These are phyloP conservation scores for Bos indicus DNA, from an alignment of 2,113 vertebrate genomes.

Conservation along the genomic window DNA sequence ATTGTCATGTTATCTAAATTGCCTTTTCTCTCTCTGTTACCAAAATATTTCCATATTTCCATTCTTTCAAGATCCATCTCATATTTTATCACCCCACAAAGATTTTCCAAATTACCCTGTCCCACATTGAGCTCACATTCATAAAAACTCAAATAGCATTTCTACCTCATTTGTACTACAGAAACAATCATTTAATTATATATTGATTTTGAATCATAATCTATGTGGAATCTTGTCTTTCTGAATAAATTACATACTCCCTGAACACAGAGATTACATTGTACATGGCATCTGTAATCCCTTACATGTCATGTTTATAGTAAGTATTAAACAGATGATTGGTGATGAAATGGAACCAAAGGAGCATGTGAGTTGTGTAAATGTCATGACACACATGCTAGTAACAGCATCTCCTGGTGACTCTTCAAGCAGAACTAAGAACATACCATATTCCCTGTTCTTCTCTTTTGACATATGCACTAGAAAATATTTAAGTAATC, in stretches of 20 bases:
- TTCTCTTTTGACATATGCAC: not conserved
- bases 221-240: not conserved
- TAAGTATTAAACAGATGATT: not conserved
- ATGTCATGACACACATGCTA: not conserved
- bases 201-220: not conserved
- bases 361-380: not conserved
- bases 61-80: not conserved
- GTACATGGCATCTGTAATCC: not conserved
- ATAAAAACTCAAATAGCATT: not conserved
- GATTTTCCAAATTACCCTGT: not conserved
- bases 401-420: not conserved
- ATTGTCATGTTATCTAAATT: not conserved
- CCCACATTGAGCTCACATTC: not conserved
- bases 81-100: not conserved
- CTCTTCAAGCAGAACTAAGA: not conserved
- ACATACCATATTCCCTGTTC: not conserved
- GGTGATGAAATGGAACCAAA: conserved; percentile 2
- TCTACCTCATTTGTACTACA: not conserved
- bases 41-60: not conserved
- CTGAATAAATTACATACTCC: not conserved
- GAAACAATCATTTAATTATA: not conserved
- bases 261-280: not conserved
- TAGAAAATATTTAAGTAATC: not conserved
- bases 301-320: not conserved
- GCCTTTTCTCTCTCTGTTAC: not conserved